phyloP scores from a whole-genome alignment of 2,797 vertebrate species.

The Thalassophryne amazonica region DNA sequence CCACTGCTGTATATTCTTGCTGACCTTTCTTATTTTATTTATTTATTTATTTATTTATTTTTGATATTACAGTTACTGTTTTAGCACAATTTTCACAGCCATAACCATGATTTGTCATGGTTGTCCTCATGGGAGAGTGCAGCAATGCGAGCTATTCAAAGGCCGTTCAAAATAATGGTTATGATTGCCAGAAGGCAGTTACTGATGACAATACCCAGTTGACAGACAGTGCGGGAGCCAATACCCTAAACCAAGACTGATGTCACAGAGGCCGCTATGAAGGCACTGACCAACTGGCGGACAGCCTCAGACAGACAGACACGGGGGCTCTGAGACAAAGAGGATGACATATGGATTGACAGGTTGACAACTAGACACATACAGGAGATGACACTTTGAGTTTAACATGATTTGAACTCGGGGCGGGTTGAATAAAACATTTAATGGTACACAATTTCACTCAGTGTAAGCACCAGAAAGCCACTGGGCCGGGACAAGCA shows the following conservation, averaged over 20 bases:
- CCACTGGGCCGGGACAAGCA: neutral
- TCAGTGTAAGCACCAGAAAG: neutral
- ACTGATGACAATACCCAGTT: slow-evolving; percentile 46
- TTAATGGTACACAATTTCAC: slow-evolving; percentile 4
- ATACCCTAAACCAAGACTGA: slow-evolving; percentile 50
- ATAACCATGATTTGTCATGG: slow-evolving; percentile 19
- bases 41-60: no score
- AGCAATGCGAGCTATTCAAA: slow-evolving; percentile 31
- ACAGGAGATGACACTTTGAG: slow-evolving; percentile 1
- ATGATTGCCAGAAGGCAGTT: slow-evolving; percentile 37
- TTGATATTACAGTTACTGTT: neutral
- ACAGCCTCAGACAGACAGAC: slow-evolving; percentile 44
- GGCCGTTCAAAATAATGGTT: slow-evolving; percentile 40
- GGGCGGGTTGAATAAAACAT: neutral
- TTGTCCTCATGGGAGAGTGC: slow-evolving; percentile 15
- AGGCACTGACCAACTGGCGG: slow-evolving; percentile 52
- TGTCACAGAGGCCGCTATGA: slow-evolving; percentile 56
- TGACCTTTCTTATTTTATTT: no score
- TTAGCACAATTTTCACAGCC: neutral
- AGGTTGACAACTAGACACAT: no score
- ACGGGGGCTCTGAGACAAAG: slow-evolving; percentile 17
- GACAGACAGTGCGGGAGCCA: slow-evolving; percentile 49
- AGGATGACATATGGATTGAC: slow-evolving; percentile 5
- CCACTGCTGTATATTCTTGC: no score
- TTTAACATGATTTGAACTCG: neutral